phyloP scores from a whole-genome alignment of 1,140 invertebrate genomes.

The Dolichoris vasculosae region DNA sequence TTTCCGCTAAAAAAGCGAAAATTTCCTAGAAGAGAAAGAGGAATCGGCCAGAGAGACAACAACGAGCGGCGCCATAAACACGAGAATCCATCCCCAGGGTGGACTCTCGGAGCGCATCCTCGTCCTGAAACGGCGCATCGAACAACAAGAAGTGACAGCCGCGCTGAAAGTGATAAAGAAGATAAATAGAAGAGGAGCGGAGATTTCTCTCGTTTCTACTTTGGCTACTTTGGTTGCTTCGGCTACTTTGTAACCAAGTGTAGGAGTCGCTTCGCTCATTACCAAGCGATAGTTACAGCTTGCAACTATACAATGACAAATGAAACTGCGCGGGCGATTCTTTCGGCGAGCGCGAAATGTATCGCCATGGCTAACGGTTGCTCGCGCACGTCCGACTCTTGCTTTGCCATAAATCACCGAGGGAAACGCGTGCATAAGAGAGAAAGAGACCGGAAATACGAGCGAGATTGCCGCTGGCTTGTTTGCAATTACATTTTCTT shows the following conservation, averaged over 20 bases:
- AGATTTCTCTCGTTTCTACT: slow-evolving; percentile 1
- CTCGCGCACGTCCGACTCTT: not conserved
- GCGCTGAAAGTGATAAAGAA: slow-evolving; percentile 11
- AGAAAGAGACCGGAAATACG: not conserved
- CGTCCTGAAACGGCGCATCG: not conserved
- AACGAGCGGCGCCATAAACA: not conserved
- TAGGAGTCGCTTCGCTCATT: not conserved
- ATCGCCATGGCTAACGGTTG: slow-evolving; percentile 13
- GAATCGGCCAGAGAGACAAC: not conserved
- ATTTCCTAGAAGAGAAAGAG: not conserved
- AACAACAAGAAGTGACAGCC: slow-evolving; percentile 6
- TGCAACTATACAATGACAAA: slow-evolving; percentile 27
- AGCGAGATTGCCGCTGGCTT: slow-evolving; percentile 3
- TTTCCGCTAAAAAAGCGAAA: not conserved
- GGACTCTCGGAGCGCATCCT: too few relatives aligned
- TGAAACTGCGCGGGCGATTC: slow-evolving; percentile 23
- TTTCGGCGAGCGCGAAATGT: slow-evolving; percentile 29
- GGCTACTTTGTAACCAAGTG: not conserved
- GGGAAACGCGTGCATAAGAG: not conserved
- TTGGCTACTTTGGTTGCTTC: not conserved
- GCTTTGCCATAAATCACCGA: not conserved
- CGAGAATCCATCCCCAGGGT: not conserved
- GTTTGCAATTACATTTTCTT: slow-evolving; percentile 28
- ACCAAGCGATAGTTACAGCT: not conserved
- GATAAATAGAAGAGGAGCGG: not conserved